Percentiles rank a stretch among this genome's conserved stretches.
Evolutionary conservation across 2,797 vertebrate species (phyloP).

Genomic region (Platyrinchus mystaceus): DNA sequence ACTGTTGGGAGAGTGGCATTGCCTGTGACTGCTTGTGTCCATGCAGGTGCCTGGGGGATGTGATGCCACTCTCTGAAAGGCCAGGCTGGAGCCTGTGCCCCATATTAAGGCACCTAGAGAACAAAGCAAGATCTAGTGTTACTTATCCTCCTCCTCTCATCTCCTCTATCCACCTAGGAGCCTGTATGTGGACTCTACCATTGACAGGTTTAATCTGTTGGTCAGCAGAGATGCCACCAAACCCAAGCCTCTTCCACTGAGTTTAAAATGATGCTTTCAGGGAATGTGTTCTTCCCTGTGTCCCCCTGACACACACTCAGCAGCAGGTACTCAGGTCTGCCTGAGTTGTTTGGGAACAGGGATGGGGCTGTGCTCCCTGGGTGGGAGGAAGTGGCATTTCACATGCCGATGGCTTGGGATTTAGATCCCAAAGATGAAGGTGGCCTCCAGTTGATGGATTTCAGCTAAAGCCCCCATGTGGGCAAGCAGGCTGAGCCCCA

Average conservation of each 20-base stretch:
- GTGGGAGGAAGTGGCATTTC: not conserved
- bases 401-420: not conserved
- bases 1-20: not conserved
- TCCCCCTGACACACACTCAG: accelerated
- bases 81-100: not conserved
- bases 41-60: not conserved
- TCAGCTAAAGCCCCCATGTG: not conserved
- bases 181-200: not conserved
- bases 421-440: not conserved
- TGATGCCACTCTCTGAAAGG: not conserved
- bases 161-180: not conserved
- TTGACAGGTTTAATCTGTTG: not conserved
- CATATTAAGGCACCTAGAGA: not conserved
- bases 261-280: not conserved
- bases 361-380: not conserved
- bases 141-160: not conserved
- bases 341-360: not conserved
- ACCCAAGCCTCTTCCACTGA: not conserved
- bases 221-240: not conserved
- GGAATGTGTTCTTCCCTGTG: not conserved
- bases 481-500: not conserved
- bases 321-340: not conserved
- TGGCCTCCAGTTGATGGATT: not conserved
- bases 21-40: not conserved
- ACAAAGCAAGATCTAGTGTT: not conserved